Conservation (phyloP, 2,888 invertebrate species). For the Nephrotoma flavescens region DNA sequence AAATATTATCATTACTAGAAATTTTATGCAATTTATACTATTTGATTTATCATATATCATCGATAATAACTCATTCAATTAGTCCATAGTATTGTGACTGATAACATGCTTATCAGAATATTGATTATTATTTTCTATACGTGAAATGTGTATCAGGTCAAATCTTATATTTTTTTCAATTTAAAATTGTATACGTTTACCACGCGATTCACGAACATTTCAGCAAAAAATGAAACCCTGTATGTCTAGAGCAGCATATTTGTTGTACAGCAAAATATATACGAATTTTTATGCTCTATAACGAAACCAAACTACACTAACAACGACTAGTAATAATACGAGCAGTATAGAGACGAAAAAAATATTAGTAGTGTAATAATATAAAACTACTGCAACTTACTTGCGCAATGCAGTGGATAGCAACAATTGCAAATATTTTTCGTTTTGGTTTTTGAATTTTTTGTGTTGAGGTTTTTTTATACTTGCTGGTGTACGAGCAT, state of each 20-base stretch:
- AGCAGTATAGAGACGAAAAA: not conserved
- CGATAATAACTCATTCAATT: not conserved
- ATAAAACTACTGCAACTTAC: conserved; percentile 2
- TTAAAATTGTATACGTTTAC: not conserved
- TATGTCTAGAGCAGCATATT: not conserved
- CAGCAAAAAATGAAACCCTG: not conserved
- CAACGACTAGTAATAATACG: not conserved
- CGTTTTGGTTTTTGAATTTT: not conserved
- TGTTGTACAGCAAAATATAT: not conserved
- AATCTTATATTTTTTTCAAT: not conserved
- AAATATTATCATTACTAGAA: not conserved
- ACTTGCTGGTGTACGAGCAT: not conserved
- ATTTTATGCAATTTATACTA: not conserved
- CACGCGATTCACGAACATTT: not conserved
- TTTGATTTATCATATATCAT: not conserved
- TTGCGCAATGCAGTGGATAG: conserved; percentile 4
- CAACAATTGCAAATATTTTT: not conserved
- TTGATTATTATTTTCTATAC: not conserved
- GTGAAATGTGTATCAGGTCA: not conserved
- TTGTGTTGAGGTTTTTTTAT: not conserved
- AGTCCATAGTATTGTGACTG: not conserved
- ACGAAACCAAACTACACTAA: not conserved
- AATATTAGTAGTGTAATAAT: not conserved
- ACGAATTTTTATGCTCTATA: not conserved
- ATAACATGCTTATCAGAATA: not conserved